These are phyloP conservation scores for Trypoxylus dichotomus DNA, from an alignment of 1,140 invertebrate species.

Conservation along the genomic window DNA sequence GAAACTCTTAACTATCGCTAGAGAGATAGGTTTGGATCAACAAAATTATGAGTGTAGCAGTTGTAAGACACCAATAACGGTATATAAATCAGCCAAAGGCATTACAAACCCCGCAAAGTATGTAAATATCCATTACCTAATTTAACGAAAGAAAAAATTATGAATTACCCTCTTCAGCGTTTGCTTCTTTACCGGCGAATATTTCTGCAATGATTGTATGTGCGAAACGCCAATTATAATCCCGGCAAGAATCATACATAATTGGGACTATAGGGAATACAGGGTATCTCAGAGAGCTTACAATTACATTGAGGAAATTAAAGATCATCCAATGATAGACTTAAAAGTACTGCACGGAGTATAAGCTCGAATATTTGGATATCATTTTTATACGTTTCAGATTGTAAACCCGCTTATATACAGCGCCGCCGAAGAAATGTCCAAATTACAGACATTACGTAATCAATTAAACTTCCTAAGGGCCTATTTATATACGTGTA, in stretches of 20 bases:
- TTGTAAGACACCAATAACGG: conserved; percentile 60
- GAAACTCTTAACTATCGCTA: conserved; percentile 58
- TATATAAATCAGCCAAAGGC: background rate
- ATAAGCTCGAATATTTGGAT: background rate
- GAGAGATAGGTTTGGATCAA: conserved; percentile 80
- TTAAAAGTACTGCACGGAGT: conserved; percentile 58
- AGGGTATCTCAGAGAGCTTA: conserved; percentile 72
- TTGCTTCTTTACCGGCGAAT: conserved; percentile 82
- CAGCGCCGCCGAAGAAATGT: conserved; percentile 49
- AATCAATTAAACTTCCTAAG: conserved; percentile 82
- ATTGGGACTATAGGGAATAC: conserved; percentile 92
- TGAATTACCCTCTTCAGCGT: conserved; percentile 61
- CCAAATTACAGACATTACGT: conserved; percentile 66
- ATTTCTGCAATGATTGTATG: conserved; percentile 89
- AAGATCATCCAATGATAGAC: conserved; percentile 77
- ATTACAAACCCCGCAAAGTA: conserved; percentile 42
- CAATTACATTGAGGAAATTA: conserved; percentile 73
- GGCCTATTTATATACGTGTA: conserved; percentile 88
- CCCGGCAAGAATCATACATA: conserved; percentile 85
- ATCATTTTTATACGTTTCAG: conserved; percentile 48
- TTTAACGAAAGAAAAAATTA: conserved; percentile 16
- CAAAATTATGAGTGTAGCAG: conserved; percentile 86
- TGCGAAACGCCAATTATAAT: conserved; percentile 77
- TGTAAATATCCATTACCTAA: conserved; percentile 28
- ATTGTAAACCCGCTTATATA: conserved; percentile 57